A percentile compares a stretch with the other conserved stretches of the same genome.
Evolutionary conservation across 2,888 invertebrate genomes (phyloP).

Genomic region (Pandemis corylana): DNA sequence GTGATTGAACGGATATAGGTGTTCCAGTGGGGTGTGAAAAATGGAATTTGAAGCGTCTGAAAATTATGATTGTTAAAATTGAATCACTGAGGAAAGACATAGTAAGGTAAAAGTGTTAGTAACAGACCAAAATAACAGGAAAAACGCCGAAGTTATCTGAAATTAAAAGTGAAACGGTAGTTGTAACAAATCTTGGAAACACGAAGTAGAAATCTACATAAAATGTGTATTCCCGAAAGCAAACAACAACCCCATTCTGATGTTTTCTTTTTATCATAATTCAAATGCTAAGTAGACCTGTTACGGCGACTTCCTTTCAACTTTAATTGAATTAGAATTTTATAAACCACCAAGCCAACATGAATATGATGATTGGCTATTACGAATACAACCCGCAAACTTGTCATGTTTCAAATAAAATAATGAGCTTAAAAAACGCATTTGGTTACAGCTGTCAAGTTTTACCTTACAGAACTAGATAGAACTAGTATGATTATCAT

Average conservation of each 20-base stretch:
- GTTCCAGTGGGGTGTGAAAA: neutral
- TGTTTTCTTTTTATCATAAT: constrained; percentile 31
- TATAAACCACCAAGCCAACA: constrained; percentile 35
- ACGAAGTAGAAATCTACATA: neutral
- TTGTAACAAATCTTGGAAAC: neutral
- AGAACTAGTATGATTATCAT: constrained; percentile 68
- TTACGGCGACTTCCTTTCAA: constrained; percentile 37
- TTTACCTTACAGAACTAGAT: constrained; percentile 57
- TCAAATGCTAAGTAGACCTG: constrained; percentile 29
- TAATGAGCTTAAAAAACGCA: constrained; percentile 56
- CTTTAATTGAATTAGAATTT: constrained; percentile 42
- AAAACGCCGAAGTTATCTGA: too few species aligned
- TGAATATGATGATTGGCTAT: constrained; percentile 43
- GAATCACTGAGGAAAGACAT: neutral
- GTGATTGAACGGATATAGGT: neutral
- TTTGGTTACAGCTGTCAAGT: constrained; percentile 69
- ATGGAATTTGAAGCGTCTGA: neutral
- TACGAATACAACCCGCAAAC: constrained; percentile 43
- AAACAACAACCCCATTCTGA: constrained; percentile 9
- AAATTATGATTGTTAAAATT: neutral
- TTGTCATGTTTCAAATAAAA: constrained; percentile 51
- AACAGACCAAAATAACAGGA: neutral
- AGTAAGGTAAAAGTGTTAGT: neutral
- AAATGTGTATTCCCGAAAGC: constrained; percentile 4
- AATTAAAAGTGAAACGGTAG: neutral